Base-by-base conservation (phyloP, 2,888 invertebrate genomes). In the Drosophila formosana region DNA sequence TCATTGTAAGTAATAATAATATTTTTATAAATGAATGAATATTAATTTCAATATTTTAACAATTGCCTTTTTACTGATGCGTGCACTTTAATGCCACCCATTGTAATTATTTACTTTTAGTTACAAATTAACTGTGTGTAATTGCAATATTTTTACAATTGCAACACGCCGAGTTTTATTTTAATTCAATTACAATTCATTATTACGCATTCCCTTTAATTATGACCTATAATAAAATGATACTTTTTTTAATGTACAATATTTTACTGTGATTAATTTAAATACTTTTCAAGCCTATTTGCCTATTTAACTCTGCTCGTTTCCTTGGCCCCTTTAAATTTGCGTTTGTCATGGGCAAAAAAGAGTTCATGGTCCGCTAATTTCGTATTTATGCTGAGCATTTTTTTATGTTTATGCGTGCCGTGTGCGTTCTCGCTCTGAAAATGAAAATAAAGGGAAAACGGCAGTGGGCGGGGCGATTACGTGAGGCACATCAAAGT, bases 401-500 rank as follows among this genome's bases (percentile, higher is more conserved):
- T 69, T 66, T 68, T 68, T 78, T 78, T 61, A 78, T 79, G 82
- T 72, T 80, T 60, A 72, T 73, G 80, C 70, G 62, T 70, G 53
- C 51, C 11, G 51, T 58, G 58, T 51, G 45, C 26, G 45, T 45
- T 34, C 18, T 37, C 37, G n/a, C 5, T 30, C 39, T 45, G 57
- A n/a, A 32, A 58, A 28, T 41, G 18, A 18, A 18, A 18, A 18
- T 18, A 18, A 18, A 18, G 39, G 39, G 13, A 6, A 18, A 41
- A 18, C 6, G 34, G 9, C 25, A 23, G 37, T 7, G 34, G 26
- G 23, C n/a, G 3, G 57, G 46, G 45, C 65, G 58, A 61, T 62
- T 84, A 87, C 80, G 86, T 75, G 88, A 72, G 80, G 67, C 52
- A 85, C 89, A 89, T 85, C 89, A 89, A 85, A 89, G 88, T 77